These are phyloP conservation scores for Drosophila athabasca DNA, from an alignment of 1,140 invertebrate species.

Conservation along the genomic window DNA sequence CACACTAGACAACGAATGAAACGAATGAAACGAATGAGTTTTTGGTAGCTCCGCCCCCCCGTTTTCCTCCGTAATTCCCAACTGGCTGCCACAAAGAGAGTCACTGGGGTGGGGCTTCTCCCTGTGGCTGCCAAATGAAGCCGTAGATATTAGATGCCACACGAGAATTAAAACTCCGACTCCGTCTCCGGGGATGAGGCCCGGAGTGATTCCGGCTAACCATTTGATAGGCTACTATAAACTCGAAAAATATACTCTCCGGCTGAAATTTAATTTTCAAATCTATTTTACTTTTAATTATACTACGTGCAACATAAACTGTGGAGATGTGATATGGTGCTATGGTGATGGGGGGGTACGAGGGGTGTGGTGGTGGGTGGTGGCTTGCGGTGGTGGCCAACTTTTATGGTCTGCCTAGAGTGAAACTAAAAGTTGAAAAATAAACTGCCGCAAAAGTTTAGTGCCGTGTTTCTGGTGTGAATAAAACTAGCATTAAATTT, in stretches of 20 bases:
- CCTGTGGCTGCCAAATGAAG: conserved; percentile 14
- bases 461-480: conserved; percentile 16
- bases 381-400: not conserved
- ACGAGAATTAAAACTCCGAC: conserved; percentile 4
- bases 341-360: too few relatives aligned
- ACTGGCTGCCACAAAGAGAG: not conserved
- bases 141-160: conserved; percentile 2
- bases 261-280: conserved; percentile 35
- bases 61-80: conserved; percentile 35
- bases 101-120: not conserved
- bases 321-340: too few relatives aligned
- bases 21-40: conserved; percentile 29
- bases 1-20: conserved; percentile 34
- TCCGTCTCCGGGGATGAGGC: conserved; percentile 2
- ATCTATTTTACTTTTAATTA: conserved; percentile 58
- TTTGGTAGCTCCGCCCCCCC: not conserved
- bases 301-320: conserved; percentile 40
- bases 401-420: conserved; percentile 25
- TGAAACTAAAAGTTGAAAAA: conserved; percentile 48
- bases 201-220: conserved; percentile 7
- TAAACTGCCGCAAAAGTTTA: conserved; percentile 35
- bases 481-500: conserved; percentile 43
- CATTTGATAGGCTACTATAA: conserved; percentile 42
- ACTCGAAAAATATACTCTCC: conserved; percentile 16
- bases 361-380: too few relatives aligned